phyloP scores from a whole-genome alignment of 2,888 invertebrate species.

The Apodemia hepburni region DNA sequence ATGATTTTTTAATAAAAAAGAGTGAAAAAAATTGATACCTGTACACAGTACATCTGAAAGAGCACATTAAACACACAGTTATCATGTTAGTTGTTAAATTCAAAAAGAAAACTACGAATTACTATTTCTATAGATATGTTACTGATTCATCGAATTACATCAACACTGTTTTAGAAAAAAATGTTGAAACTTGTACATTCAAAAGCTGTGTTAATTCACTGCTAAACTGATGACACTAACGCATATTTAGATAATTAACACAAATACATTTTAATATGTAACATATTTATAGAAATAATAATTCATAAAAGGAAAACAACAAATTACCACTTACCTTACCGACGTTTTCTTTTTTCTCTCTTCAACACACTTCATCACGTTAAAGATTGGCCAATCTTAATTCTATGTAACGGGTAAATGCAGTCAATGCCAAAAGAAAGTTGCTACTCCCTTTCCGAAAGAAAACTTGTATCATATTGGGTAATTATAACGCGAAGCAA shows the following conservation, averaged over 20 bases:
- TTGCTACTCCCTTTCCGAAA: constrained; percentile 38
- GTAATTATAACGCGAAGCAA: constrained; percentile 50
- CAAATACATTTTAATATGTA: neutral
- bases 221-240: neutral
- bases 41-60: constrained; percentile 59
- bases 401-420: constrained; percentile 39
- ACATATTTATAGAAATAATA: constrained; percentile 1
- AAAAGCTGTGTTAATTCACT: neutral
- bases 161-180: too few species aligned
- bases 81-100: constrained; percentile 39
- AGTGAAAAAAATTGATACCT: constrained; percentile 63
- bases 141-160: neutral
- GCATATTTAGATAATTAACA: neutral
- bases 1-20: too few species aligned
- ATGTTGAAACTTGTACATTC: neutral
- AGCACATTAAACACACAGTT: constrained; percentile 62
- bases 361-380: constrained; percentile 39
- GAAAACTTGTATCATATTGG: constrained; percentile 51
- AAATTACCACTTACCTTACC: constrained; percentile 61
- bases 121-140: constrained; percentile 23
- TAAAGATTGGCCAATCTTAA: constrained; percentile 71
- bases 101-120: constrained; percentile 29
- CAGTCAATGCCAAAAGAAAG: constrained; percentile 66
- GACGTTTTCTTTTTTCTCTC: constrained; percentile 41
- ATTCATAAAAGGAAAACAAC: constrained; percentile 10